Evolutionary conservation across 2,888 invertebrate genomes (phyloP), one percentile per base, ranked within the genome.

Genomic region (Synanthedon tipuliformis): DNA sequence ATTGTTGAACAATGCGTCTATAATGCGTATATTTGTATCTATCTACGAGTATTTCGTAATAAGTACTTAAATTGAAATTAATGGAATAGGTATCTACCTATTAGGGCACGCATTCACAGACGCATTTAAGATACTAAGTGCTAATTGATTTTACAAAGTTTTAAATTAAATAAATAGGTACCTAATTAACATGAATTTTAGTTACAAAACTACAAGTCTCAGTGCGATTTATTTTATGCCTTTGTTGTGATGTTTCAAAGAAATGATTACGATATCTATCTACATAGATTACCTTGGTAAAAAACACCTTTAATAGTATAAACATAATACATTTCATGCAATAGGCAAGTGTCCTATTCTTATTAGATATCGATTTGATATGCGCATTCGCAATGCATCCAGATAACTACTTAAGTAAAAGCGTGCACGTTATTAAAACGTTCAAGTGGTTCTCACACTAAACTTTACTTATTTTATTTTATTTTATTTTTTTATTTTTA

Each of bases 231-330:
- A 34, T 34, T 34, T 34, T 10, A 34, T 34, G 7, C 45, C 45
- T 45, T 15, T 45, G 45, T 13, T 12, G 15, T 12, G 45, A 45
- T 4, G n/a, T 45, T 15, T 45, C 45, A 45, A 45, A 1, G 15
- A 18, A 52, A 55, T 49, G 63, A 62, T 69, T 65, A 34, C 34
- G 34, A 34, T 8, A 34, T 2, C 34, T 34, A 70, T 66, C 63
- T 59, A 49, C 54, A 52, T 56, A 64, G 64, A 64, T 68, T 61
- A 66, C 59, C 64, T 27, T 49, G 18, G 49, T n/a, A n/a, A 8
- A 27, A 27, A 27, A 8, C 3, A 18, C 18, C 12, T 45, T 15
- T 13, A 49, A 61, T 34, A 34, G 10, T 62, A 61, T 65, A 57
- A 56, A 57, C 53, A 68, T 69, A 64, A 65, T 64, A 66, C 60